Evolutionary conservation across 2,797 vertebrate genomes (phyloP).

Genomic region (Chelon auratus): DNA sequence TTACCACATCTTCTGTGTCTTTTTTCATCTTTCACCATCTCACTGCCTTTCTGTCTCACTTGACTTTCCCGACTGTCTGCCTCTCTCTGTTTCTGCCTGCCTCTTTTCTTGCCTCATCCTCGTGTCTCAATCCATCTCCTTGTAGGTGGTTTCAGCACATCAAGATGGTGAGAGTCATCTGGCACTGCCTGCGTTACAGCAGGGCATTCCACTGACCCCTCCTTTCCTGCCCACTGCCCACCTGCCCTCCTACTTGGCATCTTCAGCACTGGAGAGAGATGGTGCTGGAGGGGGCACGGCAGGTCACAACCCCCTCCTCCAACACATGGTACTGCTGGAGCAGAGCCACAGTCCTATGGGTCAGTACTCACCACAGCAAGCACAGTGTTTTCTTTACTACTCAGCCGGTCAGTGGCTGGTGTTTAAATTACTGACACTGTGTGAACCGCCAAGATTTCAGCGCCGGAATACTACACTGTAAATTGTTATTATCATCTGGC

Average conservation of each 20-base stretch:
- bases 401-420: conserved; percentile 5
- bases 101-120: conserved; percentile 15
- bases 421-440: conserved; percentile 22
- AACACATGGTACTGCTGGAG: conserved; percentile 96
- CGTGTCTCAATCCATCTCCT: conserved; percentile 22
- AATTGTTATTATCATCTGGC: background rate
- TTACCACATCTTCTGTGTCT: background rate
- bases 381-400: conserved; percentile 6
- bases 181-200: conserved; percentile 87
- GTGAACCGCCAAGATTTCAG: background rate
- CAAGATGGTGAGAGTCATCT: conserved; percentile 91
- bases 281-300: conserved; percentile 73
- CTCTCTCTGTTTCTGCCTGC: background rate
- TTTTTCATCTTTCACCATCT: conserved; percentile 36
- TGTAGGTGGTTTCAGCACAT: conserved; percentile 88
- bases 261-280: conserved; percentile 90
- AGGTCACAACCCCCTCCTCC: conserved; percentile 91
- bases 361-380: conserved; percentile 70
- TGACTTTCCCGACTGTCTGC: conserved; percentile 32
- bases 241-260: conserved; percentile 92
- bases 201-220: conserved; percentile 88
- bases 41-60: conserved; percentile 46
- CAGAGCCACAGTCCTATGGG: conserved; percentile 92
- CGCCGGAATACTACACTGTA: background rate
- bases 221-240: conserved; percentile 90